Base-by-base conservation (phyloP, 2,113 vertebrate species). In the Mustela nigripes region DNA sequence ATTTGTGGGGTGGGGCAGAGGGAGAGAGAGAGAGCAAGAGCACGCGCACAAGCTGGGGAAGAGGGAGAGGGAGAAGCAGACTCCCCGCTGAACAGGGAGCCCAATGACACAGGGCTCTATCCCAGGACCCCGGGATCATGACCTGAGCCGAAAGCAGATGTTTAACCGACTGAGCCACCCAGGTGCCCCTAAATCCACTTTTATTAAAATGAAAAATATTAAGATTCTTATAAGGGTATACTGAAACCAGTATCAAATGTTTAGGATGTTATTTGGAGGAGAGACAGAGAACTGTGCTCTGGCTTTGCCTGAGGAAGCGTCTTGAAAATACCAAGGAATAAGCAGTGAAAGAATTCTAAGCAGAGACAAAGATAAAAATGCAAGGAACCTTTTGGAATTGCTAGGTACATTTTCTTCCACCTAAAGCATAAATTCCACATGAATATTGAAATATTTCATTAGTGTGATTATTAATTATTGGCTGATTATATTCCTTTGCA, bases 401-500 rank as follows among this genome's bases (percentile, higher is more conserved):
- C 28, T 91, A 88, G 11, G 60, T n/a, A 95, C 56, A 78, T 79
- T 74, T 94, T 94, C 24, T 88, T 90, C 42, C 31, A 76, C 69
- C 9, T 84, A 73, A 92, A 94, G 50, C 19, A 83, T 22, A 90
- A 87, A 94, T 79, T 78, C 33, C 84, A 81, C n/a, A 78, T 65
- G 82, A 76, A 93, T 56, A 92, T 14, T 95, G 26, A 95, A 95
- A 85, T 91, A 88, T 91, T 95, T 97, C 9, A 87, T 95, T 63
- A 60, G 36, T 53, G 69, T 89, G 24, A 87, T 96, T 95, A 93
- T 91, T 96, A 94, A 91, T 92, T 97, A 69, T 91, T 94, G 14
- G 78, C 83, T 95, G 42, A 80, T 89, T 93, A 58, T 88, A 76
- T 95, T 95, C 42, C 53, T 92, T 85, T 96, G 92, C 92, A 95